phyloP scores from a whole-genome alignment of 2,797 vertebrate species.

The Arnoldichthys spilopterus region DNA sequence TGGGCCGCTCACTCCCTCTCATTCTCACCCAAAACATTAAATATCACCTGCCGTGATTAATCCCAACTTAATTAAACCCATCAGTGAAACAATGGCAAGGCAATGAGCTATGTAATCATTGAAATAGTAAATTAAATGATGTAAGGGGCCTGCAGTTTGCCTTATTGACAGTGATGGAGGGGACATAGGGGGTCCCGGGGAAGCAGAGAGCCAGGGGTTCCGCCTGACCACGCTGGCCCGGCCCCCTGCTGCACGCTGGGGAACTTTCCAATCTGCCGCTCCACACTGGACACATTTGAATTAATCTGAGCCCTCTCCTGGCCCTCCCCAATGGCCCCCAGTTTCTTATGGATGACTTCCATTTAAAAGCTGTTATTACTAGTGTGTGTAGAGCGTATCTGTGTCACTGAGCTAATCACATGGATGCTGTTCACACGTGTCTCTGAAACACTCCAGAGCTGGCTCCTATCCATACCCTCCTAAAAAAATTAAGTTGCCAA shows the following conservation, averaged over 20 bases:
- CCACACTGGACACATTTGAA: slow-evolving; percentile 59
- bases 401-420: slow-evolving; percentile 54
- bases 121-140: slow-evolving; percentile 96
- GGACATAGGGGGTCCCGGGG: slow-evolving; percentile 56
- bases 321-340: slow-evolving; percentile 35
- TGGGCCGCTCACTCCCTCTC: slow-evolving; percentile 63
- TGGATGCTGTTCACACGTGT: slow-evolving; percentile 42
- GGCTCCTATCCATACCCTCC: neutral
- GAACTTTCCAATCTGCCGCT: slow-evolving; percentile 65
- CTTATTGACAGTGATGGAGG: slow-evolving; percentile 97
- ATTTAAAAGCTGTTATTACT: slow-evolving; percentile 62
- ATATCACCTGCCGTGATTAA: slow-evolving; percentile 98
- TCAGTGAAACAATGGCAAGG: slow-evolving; percentile 96
- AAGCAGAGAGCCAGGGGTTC: slow-evolving; percentile 68
- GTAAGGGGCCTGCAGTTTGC: slow-evolving; percentile 78
- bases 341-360: slow-evolving; percentile 65
- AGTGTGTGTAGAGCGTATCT: slow-evolving; percentile 55
- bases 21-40: slow-evolving; percentile 85
- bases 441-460: slow-evolving; percentile 25
- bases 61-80: slow-evolving; percentile 99
- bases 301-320: slow-evolving; percentile 54
- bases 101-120: slow-evolving; percentile 99
- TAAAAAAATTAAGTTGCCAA: neutral
- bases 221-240: slow-evolving; percentile 73
- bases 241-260: slow-evolving; percentile 49